phyloP scores from a whole-genome alignment of 2,797 vertebrate species.

The Podarcis lilfordi region DNA sequence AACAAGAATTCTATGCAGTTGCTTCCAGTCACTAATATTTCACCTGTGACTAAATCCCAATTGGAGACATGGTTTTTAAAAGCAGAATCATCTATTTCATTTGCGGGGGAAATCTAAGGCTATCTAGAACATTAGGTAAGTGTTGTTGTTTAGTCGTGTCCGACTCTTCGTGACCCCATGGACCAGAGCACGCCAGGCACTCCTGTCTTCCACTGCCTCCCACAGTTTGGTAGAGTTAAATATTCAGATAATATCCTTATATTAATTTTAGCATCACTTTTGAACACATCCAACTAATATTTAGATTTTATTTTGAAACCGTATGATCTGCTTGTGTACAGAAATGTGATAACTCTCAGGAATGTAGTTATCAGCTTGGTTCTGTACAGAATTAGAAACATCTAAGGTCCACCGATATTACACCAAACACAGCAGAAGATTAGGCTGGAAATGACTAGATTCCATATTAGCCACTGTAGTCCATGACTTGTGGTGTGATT shows the following conservation, averaged over 20 bases:
- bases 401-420: too few relatives aligned
- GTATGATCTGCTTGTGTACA: neutral
- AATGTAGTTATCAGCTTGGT: neutral
- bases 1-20: constrained; percentile 27
- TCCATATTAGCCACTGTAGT: too few relatives aligned
- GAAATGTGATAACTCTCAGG: neutral
- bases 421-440: too few relatives aligned
- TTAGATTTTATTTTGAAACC: neutral
- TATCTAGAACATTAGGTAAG: neutral
- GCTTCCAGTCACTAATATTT: neutral
- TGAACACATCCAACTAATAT: neutral
- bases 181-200: too few relatives aligned
- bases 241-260: neutral
- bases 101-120: neutral
- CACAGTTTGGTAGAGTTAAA: neutral
- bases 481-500: too few relatives aligned
- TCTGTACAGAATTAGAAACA: too few relatives aligned
- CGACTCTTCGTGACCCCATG: too few relatives aligned
- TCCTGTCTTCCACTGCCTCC: too few relatives aligned
- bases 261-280: neutral
- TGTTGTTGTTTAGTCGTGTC: neutral
- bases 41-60: constrained; percentile 19
- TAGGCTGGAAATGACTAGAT: too few relatives aligned
- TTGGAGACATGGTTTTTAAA: constrained; percentile 19
- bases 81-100: neutral